Evolutionary conservation across 2,113 vertebrate species (phyloP).

Genomic region (Fregetta grallaria): DNA sequence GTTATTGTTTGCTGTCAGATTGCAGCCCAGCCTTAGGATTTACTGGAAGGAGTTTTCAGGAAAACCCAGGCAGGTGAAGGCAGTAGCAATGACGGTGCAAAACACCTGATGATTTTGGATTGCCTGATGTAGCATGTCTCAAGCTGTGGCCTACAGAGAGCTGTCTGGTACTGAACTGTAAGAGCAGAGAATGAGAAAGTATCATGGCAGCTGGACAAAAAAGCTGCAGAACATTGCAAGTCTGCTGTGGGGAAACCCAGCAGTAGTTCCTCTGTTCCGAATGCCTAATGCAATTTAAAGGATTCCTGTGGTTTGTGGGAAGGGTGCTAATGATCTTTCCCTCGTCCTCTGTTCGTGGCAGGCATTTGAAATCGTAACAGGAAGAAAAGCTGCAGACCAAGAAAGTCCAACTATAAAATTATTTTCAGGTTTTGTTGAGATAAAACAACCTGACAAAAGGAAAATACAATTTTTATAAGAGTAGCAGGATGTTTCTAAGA

Average conservation of each 20-base stretch:
- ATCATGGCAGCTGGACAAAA: not conserved
- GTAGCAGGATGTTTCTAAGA: constrained; percentile 21
- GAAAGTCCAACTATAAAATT: not conserved
- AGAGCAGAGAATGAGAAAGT: not conserved
- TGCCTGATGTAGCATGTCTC: not conserved
- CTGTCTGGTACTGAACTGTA: not conserved
- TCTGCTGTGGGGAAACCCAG: not conserved
- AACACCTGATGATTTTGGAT: not conserved
- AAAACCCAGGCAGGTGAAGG: not conserved
- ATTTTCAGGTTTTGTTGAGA: not conserved
- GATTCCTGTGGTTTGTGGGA: not conserved
- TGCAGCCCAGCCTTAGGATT: not conserved
- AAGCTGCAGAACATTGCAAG: not conserved
- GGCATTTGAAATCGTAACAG: not conserved
- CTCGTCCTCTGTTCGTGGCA: constrained; percentile 11
- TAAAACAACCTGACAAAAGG: not conserved
- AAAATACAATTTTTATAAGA: not conserved
- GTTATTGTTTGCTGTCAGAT: not conserved
- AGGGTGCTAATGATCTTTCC: not conserved
- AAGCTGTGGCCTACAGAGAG: not conserved
- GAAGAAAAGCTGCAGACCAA: not conserved
- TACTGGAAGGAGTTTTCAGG: not conserved
- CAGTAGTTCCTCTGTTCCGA: not conserved
- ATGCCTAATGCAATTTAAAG: not conserved
- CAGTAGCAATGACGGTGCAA: not conserved